Evolutionary conservation across 2,113 vertebrate species (phyloP).

Genomic region (Tympanuchus pallidicinctus): DNA sequence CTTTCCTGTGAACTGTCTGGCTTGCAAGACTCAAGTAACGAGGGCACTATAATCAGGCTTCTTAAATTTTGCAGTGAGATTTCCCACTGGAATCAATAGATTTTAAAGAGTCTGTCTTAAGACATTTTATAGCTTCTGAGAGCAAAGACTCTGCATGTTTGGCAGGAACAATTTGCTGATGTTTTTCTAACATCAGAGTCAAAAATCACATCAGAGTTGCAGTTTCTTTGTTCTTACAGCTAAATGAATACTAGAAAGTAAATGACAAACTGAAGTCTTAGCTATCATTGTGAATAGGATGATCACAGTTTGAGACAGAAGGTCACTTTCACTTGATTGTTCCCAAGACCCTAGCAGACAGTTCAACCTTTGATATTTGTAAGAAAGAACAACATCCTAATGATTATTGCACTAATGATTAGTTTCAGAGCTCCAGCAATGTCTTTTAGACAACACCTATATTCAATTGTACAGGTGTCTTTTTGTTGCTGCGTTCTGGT

Average conservation of each 20-base stretch:
- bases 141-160: not conserved
- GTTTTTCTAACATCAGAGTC: constrained; percentile 33
- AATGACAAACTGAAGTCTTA: too few species aligned
- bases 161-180: not conserved
- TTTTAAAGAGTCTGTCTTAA: not conserved
- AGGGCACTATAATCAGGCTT: not conserved
- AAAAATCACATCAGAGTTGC: constrained; percentile 22
- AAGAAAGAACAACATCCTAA: too few species aligned
- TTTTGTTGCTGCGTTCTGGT: not conserved
- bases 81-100: not conserved
- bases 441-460: not conserved
- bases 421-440: not conserved
- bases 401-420: not conserved
- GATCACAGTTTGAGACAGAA: too few species aligned
- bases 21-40: not conserved
- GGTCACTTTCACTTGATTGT: too few species aligned
- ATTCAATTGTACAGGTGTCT: not conserved
- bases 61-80: not conserved
- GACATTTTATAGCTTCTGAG: constrained; percentile 1
- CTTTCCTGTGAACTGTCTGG: not conserved
- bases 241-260: not conserved
- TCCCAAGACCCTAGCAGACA: too few species aligned
- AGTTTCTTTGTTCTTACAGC: constrained; percentile 13
- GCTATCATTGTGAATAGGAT: too few species aligned
- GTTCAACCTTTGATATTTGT: too few species aligned